These are phyloP conservation scores for Hippasteria phrygiana DNA, from an alignment of 53 echinoderm and acorn worm genomes.

Conservation along the genomic window DNA sequence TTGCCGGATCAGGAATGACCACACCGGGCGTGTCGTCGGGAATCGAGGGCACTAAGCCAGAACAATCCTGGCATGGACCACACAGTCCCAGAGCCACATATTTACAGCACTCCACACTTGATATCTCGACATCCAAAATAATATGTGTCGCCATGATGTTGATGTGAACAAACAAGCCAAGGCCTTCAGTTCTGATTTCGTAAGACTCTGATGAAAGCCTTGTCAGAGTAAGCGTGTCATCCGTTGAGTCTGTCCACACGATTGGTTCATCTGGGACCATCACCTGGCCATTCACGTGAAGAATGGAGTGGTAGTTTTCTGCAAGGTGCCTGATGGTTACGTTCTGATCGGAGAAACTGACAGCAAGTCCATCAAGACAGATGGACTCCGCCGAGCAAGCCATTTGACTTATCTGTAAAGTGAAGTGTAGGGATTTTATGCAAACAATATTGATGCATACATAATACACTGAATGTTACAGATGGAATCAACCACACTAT, in stretches of 20 bases:
- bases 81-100: conserved; percentile 61
- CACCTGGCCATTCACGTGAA: conserved; percentile 54
- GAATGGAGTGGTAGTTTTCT: conserved; percentile 35
- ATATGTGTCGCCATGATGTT: conserved; percentile 62
- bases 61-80: conserved; percentile 66
- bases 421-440: no score
- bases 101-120: conserved; percentile 57
- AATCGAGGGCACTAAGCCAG: background rate
- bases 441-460: no score
- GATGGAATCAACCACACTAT: no score
- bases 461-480: no score
- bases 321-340: conserved; percentile 66
- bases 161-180: conserved; percentile 59
- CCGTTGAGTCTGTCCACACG: conserved; percentile 2
- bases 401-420: conserved; percentile 65
- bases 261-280: conserved; percentile 53
- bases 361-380: conserved; percentile 67
- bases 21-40: conserved; percentile 11
- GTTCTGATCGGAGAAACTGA: conserved; percentile 40
- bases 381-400: conserved; percentile 48
- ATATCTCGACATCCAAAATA: conserved; percentile 66
- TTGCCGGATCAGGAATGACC: conserved; percentile 38
- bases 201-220: conserved; percentile 43
- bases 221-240: conserved; percentile 38
- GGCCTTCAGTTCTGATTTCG: conserved; percentile 35